These are phyloP conservation scores for Hyperoodon ampullatus DNA, from an alignment of 2,113 vertebrate species.

Conservation along the genomic window DNA sequence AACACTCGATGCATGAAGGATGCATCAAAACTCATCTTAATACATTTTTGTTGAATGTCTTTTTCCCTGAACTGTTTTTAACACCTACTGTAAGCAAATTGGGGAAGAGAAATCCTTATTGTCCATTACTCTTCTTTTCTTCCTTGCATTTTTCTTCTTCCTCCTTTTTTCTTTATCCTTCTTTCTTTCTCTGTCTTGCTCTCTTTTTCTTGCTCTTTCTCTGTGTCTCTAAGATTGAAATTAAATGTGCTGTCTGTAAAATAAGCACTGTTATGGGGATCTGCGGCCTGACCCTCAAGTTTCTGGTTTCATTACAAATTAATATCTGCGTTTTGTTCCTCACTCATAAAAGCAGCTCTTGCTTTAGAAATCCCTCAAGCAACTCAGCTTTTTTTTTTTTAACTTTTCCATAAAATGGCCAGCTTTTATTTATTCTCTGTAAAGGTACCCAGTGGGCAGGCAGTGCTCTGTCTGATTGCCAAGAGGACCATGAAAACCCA, in stretches of 20 bases:
- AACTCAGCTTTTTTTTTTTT: not conserved
- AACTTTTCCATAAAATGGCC: not conserved
- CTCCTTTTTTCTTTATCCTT: not conserved
- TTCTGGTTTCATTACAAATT: slow-evolving; percentile 46
- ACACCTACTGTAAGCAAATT: not conserved
- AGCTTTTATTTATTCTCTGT: slow-evolving; percentile 38
- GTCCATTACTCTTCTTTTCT: not conserved
- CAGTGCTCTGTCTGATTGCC: not conserved
- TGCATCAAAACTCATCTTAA: not conserved
- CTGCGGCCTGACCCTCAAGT: not conserved
- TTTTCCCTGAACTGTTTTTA: not conserved
- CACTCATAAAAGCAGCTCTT: not conserved
- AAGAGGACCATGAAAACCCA: not conserved
- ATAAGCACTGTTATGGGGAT: not conserved
- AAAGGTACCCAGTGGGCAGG: not conserved
- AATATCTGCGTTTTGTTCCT: not conserved
- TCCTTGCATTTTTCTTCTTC: not conserved
- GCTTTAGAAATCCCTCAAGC: slow-evolving; percentile 42
- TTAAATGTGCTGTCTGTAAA: not conserved
- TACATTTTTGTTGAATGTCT: not conserved
- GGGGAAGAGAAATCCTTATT: not conserved
- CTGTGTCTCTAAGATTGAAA: not conserved
- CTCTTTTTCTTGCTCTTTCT: not conserved
- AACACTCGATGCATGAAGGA: not conserved
- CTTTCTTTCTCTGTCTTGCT: not conserved